Conservation (phyloP, 2,888 invertebrate species). For the Tinea pellionella region DNA sequence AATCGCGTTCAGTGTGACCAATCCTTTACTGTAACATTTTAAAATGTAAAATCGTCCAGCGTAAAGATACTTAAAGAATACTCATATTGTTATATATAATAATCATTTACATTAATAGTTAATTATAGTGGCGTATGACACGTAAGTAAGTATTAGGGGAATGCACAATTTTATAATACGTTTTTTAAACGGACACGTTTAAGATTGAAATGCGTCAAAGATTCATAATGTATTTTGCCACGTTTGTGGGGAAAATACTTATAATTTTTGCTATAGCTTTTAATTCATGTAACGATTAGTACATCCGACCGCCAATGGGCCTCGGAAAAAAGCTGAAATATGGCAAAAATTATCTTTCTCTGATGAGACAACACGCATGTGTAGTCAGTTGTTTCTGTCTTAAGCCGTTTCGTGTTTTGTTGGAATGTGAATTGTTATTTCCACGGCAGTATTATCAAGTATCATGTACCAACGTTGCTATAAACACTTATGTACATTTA, state of each 20-base stretch:
- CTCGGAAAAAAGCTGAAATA: no score
- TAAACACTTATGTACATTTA: slow-evolving; percentile 68
- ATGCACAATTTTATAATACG: slow-evolving; percentile 51
- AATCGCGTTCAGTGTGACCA: no score
- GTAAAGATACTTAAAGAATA: neutral
- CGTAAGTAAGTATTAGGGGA: slow-evolving; percentile 37
- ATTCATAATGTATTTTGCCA: no score
- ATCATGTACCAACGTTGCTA: slow-evolving; percentile 69
- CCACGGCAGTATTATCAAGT: slow-evolving; percentile 65
- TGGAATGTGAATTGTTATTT: slow-evolving; percentile 18
- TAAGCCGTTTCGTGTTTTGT: neutral
- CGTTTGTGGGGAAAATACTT: no score
- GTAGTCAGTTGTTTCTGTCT: no score
- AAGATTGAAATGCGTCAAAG: neutral
- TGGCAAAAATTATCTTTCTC: no score
- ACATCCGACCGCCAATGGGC: no score
- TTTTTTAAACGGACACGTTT: neutral
- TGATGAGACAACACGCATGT: no score
- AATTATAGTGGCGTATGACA: neutral
- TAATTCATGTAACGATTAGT: no score
- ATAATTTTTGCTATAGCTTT: no score
- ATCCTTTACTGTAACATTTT: no score
- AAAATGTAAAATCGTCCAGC: neutral
- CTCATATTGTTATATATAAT: neutral
- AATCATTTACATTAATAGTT: neutral